These are phyloP conservation scores for Lamellibrachia columna DNA, from an alignment of 2,888 invertebrate genomes.

Conservation along the genomic window DNA sequence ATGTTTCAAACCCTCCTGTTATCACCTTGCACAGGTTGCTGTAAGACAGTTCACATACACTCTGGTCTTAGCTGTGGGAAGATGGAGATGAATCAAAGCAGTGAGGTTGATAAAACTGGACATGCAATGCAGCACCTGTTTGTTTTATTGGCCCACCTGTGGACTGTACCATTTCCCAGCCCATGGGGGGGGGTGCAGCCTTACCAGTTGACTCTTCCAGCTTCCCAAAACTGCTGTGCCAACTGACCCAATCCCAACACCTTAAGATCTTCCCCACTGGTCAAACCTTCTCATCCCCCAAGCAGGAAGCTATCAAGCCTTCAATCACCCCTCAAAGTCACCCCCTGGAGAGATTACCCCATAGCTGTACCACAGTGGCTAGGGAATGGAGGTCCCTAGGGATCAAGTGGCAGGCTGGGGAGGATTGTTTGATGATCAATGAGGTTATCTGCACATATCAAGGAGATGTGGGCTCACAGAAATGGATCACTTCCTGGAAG, in stretches of 20 bases:
- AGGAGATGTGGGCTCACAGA: not conserved
- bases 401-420: not conserved
- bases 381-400: not conserved
- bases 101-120: not conserved
- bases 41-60: not conserved
- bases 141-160: slow-evolving; percentile 5
- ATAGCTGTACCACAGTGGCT: not conserved
- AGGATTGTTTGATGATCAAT: not conserved
- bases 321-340: not conserved
- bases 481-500: not conserved
- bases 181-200: not conserved
- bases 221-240: slow-evolving; percentile 11
- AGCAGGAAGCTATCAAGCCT: not conserved
- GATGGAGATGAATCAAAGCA: not conserved
- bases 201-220: not conserved
- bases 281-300: not conserved
- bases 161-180: not conserved
- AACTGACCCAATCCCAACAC: not conserved
- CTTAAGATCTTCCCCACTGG: not conserved
- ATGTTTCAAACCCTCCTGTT: not conserved
- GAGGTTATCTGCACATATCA: slow-evolving; percentile 6
- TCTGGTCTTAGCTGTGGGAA: not conserved
- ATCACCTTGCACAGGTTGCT: not conserved
- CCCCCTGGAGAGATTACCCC: not conserved
- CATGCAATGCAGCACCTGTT: not conserved